phyloP scores from a whole-genome alignment of 2,797 vertebrate genomes.

The Epinephelus awoara region DNA sequence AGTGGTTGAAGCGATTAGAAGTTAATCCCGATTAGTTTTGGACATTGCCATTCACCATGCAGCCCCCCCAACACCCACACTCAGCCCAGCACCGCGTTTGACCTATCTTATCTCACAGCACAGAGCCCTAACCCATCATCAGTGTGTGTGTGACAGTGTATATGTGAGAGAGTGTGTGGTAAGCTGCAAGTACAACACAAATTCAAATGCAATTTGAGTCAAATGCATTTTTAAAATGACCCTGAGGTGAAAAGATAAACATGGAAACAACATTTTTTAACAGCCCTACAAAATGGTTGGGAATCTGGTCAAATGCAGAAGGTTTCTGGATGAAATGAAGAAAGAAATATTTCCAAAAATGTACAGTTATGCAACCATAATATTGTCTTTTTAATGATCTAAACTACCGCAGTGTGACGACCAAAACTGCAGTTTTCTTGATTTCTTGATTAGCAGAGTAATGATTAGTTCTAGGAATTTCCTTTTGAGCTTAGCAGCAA shows the following conservation, averaged over 20 bases:
- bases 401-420: neutral
- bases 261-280: slow-evolving; percentile 54
- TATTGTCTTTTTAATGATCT: neutral
- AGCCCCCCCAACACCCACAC: slow-evolving; percentile 64
- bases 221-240: slow-evolving; percentile 71
- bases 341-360: neutral
- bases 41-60: slow-evolving; percentile 83
- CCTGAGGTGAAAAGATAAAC: slow-evolving; percentile 70
- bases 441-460: neutral
- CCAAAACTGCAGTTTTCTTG: neutral
- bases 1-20: slow-evolving; percentile 83
- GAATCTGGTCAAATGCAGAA: slow-evolving; percentile 12
- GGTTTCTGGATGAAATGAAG: slow-evolving; percentile 2
- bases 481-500: neutral
- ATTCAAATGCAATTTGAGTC: slow-evolving; percentile 68
- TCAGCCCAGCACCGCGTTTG: slow-evolving; percentile 73
- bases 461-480: neutral
- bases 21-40: slow-evolving; percentile 86
- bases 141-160: neutral
- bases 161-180: slow-evolving; percentile 19
- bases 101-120: slow-evolving; percentile 82
- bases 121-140: slow-evolving; percentile 71
- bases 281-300: slow-evolving; percentile 35
- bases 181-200: slow-evolving; percentile 57
- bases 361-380: neutral